Evolutionary conservation across 2,888 invertebrate genomes (phyloP).

Genomic region (Sarcophaga carnaria): DNA sequence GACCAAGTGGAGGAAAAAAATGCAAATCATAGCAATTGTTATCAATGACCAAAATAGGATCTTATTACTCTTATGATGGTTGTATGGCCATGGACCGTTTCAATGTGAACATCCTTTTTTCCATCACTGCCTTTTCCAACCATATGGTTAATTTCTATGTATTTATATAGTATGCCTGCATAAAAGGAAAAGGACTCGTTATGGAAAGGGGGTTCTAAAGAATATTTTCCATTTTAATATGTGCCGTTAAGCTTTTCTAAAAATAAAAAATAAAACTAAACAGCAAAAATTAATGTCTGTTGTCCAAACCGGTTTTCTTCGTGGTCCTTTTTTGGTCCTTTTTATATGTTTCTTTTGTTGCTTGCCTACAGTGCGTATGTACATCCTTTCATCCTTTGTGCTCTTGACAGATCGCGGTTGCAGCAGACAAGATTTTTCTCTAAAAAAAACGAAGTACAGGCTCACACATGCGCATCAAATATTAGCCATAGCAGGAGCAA

Average conservation of each 20-base stretch:
- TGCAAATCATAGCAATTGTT: constrained; percentile 63
- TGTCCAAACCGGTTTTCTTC: constrained; percentile 68
- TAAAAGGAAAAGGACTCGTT: constrained; percentile 37
- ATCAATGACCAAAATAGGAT: constrained; percentile 67
- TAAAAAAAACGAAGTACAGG: constrained; percentile 1
- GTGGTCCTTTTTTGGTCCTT: constrained; percentile 52
- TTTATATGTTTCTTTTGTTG: constrained; percentile 7
- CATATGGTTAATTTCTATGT: constrained; percentile 52
- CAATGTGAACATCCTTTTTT: constrained; percentile 49
- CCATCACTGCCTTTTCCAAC: constrained; percentile 17
- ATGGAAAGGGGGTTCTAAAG: constrained; percentile 49
- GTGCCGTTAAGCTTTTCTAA: constrained; percentile 57
- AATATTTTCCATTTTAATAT: constrained; percentile 30
- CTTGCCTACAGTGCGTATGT: constrained; percentile 37
- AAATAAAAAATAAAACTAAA: not conserved
- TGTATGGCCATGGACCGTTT: constrained; percentile 60
- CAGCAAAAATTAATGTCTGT: constrained; percentile 52
- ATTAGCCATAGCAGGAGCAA: not conserved
- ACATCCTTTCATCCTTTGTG: not conserved
- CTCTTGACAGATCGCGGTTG: constrained; percentile 66
- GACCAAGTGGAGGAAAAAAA: constrained; percentile 5
- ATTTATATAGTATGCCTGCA: not conserved
- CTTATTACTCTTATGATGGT: constrained; percentile 43
- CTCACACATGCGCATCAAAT: not conserved
- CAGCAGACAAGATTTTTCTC: constrained; percentile 58